These are phyloP conservation scores for Eupithecia pulchellata DNA, from an alignment of 2,888 invertebrate species.

Conservation along the genomic window DNA sequence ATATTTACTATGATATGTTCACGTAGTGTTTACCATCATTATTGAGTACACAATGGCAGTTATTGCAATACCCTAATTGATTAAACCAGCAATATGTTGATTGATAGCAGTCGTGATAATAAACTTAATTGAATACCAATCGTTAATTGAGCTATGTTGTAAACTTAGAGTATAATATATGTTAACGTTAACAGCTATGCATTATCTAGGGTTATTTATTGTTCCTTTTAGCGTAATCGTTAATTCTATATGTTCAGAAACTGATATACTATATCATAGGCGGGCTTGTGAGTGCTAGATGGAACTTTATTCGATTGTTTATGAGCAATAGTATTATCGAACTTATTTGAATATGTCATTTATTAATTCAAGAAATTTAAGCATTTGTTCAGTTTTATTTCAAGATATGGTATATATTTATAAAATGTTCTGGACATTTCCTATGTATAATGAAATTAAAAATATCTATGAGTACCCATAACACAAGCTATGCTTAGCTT, in stretches of 20 bases:
- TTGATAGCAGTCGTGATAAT: slow-evolving; percentile 4
- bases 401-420: too few relatives aligned
- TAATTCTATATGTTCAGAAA: slow-evolving; percentile 2
- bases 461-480: too few relatives aligned
- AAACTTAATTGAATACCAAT: slow-evolving; percentile 18
- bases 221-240: slow-evolving; percentile 14
- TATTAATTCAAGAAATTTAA: too few relatives aligned
- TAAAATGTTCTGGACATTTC: too few relatives aligned
- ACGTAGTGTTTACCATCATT: neutral
- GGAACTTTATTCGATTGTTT: neutral
- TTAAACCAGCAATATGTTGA: slow-evolving; percentile 9
- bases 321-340: neutral
- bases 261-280: neutral
- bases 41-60: neutral
- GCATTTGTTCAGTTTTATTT: too few relatives aligned
- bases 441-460: too few relatives aligned
- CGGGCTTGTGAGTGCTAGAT: neutral
- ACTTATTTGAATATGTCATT: neutral
- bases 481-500: too few relatives aligned
- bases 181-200: neutral
- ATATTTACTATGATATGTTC: too few relatives aligned
- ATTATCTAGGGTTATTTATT: slow-evolving; percentile 7
- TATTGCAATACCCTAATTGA: slow-evolving; percentile 10
- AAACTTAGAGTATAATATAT: neutral
- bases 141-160: slow-evolving; percentile 15